Evolutionary conservation across 2,797 vertebrate genomes (phyloP).

Genomic region (Gymnopithys bicolor): DNA sequence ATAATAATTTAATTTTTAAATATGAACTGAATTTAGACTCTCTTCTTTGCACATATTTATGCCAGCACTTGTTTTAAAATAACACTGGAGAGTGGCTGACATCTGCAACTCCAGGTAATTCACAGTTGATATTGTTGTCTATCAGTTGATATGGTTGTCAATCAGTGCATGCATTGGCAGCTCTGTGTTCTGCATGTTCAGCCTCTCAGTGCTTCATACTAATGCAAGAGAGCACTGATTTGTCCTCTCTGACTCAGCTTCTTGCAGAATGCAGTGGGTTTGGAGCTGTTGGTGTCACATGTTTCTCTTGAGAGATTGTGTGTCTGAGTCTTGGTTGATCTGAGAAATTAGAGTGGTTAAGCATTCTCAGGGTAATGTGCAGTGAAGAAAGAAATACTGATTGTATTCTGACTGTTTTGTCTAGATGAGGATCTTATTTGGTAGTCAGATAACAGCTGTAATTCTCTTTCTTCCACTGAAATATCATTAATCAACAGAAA

Average conservation of each 20-base stretch:
- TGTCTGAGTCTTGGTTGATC: not conserved
- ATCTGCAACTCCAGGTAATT: not conserved
- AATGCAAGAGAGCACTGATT: not conserved
- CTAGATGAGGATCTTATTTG: not conserved
- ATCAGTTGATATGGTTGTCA: no score
- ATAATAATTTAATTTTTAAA: not conserved
- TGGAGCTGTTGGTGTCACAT: not conserved
- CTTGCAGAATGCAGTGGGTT: not conserved
- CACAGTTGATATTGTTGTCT: no score
- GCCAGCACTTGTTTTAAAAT: not conserved
- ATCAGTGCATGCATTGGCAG: not conserved
- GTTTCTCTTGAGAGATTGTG: not conserved
- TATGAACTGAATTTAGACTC: not conserved
- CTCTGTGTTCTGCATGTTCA: not conserved
- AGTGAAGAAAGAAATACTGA: not conserved
- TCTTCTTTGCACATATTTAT: not conserved
- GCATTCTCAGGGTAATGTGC: not conserved
- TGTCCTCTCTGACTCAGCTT: not conserved
- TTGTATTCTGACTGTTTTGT: not conserved
- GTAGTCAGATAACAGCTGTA: not conserved
- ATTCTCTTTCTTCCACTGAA: not conserved
- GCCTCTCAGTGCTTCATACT: not conserved
- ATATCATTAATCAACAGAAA: not conserved
- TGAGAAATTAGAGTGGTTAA: not conserved
- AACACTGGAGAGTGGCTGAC: not conserved